Base-by-base conservation (phyloP, 1,140 invertebrate genomes). In the Stegodyphus dumicola region DNA sequence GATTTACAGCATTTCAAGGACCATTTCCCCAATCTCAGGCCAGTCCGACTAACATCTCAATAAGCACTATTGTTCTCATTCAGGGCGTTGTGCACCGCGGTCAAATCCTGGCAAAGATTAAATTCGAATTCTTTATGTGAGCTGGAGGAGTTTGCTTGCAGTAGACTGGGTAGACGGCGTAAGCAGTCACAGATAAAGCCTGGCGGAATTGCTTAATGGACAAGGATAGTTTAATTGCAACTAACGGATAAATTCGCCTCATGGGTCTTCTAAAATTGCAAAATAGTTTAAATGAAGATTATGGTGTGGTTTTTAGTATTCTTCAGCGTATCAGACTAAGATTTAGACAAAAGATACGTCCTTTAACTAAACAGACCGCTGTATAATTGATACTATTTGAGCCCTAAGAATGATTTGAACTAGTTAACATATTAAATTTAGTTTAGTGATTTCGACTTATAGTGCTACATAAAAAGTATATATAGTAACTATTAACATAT, bases 1-100 rank as follows among this genome's bases (percentile, higher is more conserved):
- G 73, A 75, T 75, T 75, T 75, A 75, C 54, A 54, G 18, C 73
- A 33, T 60, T 54, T 75, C 54, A 75, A 75, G 18, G n/a, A 75
- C 33, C 73, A 75, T 75, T 75, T 75, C 18, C 73, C 15, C 33
- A 75, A 54, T 75, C 73, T 18, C 7, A 56, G 13, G 56, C 56
- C 56, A 33, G 33, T 15, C 56, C 9, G 56, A 60, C 56, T 15
- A 60, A 60, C 9, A 60, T 60, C 56, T 60, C 9, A 60, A 60
- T 60, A 60, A 60, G 56, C 56, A 5, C 56, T 11, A 60, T 60
- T 60, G 56, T 60, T 60, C 9, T 9, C 56, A 15, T 11, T 60
- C 15, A 11, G 15, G 56, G 9, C 56, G 9, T 11, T 11, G 56
- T 15, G 56, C 56, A 60, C 9, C 15, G 56, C 56, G 9, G 9